A percentile compares a stretch with the other conserved stretches of the same genome.
These are phyloP conservation scores for Oceanodroma tethys DNA, from an alignment of 2,113 vertebrate species.

Conservation along the genomic window DNA sequence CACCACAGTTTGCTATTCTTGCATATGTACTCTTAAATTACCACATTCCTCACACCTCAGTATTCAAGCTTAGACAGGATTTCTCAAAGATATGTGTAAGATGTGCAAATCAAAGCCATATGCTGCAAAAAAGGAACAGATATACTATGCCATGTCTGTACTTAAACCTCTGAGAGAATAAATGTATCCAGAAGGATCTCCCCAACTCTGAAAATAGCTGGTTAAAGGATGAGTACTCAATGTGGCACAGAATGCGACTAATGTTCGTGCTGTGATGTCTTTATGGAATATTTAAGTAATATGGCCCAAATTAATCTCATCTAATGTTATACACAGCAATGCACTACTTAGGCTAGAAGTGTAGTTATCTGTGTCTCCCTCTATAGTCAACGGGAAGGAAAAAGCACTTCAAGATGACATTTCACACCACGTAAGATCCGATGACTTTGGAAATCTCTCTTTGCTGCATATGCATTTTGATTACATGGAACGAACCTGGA, in stretches of 20 bases:
- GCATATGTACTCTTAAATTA: neutral
- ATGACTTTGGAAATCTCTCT: neutral
- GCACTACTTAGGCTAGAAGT: neutral
- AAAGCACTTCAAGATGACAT: neutral
- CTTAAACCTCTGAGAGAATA: neutral
- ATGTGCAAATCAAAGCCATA: neutral
- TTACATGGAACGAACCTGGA: neutral
- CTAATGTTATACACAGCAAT: neutral
- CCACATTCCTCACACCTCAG: neutral
- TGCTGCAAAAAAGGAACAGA: neutral
- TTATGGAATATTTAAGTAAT: neutral
- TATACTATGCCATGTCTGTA: neutral
- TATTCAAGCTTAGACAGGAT: neutral
- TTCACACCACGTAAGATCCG: rapidly evolving
- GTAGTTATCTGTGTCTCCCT: neutral
- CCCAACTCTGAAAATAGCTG: neutral
- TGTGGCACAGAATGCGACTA: neutral
- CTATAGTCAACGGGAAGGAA: neutral
- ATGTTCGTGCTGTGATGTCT: neutral
- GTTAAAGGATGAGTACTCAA: neutral
- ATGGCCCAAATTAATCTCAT: neutral
- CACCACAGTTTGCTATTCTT: neutral
- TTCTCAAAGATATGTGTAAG: neutral
- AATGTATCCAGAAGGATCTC: neutral
- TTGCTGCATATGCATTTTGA: neutral